Conservation (phyloP, 2,797 vertebrate species). For the Oreonectes daqikongensis region DNA sequence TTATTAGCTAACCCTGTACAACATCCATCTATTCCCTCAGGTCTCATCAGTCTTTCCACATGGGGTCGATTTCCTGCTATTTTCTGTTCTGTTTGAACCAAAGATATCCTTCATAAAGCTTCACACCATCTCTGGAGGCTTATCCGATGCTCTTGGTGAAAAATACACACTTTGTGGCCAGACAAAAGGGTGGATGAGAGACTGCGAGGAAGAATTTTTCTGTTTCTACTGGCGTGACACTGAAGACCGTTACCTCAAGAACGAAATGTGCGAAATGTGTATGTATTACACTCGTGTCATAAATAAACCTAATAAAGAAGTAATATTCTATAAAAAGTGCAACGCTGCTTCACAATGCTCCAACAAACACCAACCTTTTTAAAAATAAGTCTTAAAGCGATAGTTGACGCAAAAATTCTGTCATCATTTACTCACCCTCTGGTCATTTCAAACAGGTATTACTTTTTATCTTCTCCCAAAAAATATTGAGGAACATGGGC, state of each 20-base stretch:
- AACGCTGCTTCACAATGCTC: too few relatives aligned
- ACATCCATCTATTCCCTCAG: conserved; percentile 22
- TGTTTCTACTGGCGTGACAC: background rate
- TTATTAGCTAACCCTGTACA: conserved; percentile 48
- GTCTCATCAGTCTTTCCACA: conserved; percentile 26
- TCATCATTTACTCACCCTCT: too few relatives aligned
- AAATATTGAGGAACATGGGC: too few relatives aligned
- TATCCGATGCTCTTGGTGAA: conserved; percentile 24
- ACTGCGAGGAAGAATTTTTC: conserved; percentile 16
- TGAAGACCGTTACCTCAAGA: conserved; percentile 24
- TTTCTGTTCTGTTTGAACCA: conserved; percentile 27
- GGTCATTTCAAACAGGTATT: too few relatives aligned
- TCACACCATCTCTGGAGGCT: conserved; percentile 38
- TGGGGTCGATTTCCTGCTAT: conserved; percentile 26
- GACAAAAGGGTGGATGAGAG: conserved; percentile 25
- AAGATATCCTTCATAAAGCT: conserved; percentile 24
- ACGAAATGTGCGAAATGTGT: background rate
- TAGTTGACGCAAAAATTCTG: too few relatives aligned
- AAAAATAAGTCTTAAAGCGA: too few relatives aligned
- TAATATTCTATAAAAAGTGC: background rate
- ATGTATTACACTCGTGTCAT: background rate
- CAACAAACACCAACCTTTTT: background rate
- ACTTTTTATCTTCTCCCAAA: too few relatives aligned
- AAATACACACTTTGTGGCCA: conserved; percentile 43
- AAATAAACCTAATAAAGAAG: background rate